A percentile compares a stretch with the other conserved stretches of the same genome.
phyloP scores from a whole-genome alignment of 2,113 vertebrate species.

The Arvicanthis niloticus region DNA sequence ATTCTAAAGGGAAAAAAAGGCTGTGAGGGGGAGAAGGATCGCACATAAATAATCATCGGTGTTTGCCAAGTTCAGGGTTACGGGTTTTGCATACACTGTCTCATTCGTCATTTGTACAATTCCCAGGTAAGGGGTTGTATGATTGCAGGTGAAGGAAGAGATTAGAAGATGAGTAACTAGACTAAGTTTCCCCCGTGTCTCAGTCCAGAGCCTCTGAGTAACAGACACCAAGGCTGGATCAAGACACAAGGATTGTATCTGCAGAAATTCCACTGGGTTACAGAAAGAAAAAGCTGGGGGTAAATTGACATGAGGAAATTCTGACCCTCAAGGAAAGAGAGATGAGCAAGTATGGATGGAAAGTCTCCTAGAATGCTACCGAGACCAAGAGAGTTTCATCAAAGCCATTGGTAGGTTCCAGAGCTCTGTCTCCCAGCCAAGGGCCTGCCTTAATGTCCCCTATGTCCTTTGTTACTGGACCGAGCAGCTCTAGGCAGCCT shows the following conservation, averaged over 20 bases:
- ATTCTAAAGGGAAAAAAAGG: conserved; percentile 24
- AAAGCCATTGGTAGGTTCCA: background rate
- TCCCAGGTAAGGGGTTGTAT: background rate
- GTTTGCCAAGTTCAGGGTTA: background rate
- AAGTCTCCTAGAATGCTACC: background rate
- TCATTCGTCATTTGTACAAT: conserved; percentile 22
- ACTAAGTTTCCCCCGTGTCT: background rate
- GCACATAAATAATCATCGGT: background rate
- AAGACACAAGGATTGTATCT: background rate
- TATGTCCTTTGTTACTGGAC: no score
- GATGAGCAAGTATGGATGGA: background rate
- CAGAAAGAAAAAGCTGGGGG: background rate
- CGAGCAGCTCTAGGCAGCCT: background rate
- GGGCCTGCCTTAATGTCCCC: background rate
- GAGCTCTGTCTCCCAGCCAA: background rate
- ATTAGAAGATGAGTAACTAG: conserved; percentile 22
- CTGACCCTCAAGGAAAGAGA: background rate
- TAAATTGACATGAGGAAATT: background rate
- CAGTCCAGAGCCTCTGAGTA: background rate
- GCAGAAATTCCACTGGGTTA: background rate
- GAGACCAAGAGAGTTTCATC: background rate
- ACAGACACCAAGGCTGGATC: background rate
- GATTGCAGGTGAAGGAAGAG: background rate
- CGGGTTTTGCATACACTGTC: background rate
- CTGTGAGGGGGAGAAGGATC: background rate